Evolutionary conservation across 2,113 vertebrate genomes (phyloP).

Genomic region (Neodontobutis hainanensis): DNA sequence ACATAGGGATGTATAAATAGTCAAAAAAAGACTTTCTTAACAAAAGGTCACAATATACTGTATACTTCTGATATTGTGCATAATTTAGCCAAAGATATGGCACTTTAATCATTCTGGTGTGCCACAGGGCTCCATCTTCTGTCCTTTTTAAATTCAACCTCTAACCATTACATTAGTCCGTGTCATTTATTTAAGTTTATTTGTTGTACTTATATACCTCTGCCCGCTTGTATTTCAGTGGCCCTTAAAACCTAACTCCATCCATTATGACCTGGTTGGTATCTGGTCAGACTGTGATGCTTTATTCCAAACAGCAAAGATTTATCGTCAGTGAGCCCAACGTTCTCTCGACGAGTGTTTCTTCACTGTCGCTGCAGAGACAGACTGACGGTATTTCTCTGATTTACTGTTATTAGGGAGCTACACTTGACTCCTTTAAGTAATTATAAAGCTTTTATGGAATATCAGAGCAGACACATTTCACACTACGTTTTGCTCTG

Average conservation of each 20-base stretch:
- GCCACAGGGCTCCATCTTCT: conserved; percentile 10
- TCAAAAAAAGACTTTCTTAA: too few relatives aligned
- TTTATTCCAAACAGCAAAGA: conserved; percentile 26
- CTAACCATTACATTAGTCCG: background rate
- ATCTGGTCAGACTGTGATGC: conserved; percentile 2
- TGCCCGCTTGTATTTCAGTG: too few relatives aligned
- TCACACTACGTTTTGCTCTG: background rate
- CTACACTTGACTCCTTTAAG: background rate
- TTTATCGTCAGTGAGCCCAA: conserved; percentile 18
- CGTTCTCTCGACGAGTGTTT: conserved; percentile 3
- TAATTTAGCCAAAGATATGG: background rate
- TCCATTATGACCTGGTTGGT: too few relatives aligned
- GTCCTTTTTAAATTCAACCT: background rate
- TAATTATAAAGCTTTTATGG: conserved; percentile 7
- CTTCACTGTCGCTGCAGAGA: conserved; percentile 21
- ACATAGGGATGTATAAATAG: too few relatives aligned
- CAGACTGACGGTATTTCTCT: conserved; percentile 15
- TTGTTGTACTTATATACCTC: too few relatives aligned
- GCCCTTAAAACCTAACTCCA: too few relatives aligned
- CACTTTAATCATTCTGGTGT: conserved; percentile 16
- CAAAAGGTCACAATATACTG: too few relatives aligned
- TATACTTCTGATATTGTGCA: too few relatives aligned
- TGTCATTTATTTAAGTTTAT: background rate
- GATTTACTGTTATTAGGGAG: conserved; percentile 6
- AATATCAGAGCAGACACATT: background rate